Evolutionary conservation across 2,797 vertebrate species (phyloP).

Genomic region (Helicolenus hilgendorfi): DNA sequence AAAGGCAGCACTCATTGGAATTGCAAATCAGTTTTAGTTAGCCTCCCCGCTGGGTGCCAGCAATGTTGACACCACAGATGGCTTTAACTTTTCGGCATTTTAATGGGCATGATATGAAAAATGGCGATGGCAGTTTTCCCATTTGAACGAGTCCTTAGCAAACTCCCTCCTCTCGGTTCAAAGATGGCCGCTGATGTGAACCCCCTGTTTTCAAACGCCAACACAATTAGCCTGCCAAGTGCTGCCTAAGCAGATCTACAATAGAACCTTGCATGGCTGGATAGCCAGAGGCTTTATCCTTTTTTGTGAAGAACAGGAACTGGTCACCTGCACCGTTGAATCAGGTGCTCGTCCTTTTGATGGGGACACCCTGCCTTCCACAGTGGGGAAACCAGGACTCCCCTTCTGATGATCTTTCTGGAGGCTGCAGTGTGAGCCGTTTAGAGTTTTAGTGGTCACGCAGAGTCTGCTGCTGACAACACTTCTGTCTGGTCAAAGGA

Average conservation of each 20-base stretch:
- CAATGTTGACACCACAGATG: constrained; percentile 83
- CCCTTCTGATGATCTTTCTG: constrained; percentile 37
- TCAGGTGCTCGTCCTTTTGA: constrained; percentile 32
- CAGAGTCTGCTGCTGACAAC: constrained; percentile 48
- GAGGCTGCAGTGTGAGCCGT: constrained; percentile 13
- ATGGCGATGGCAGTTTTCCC: constrained; percentile 69
- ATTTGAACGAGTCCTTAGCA: constrained; percentile 51
- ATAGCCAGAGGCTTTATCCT: constrained; percentile 37
- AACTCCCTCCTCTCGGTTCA: constrained; percentile 64
- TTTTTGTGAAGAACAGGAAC: not conserved
- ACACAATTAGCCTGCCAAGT: constrained; percentile 57
- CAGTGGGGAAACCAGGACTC: not conserved
- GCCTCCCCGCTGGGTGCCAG: constrained; percentile 65
- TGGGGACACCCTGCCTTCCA: not conserved
- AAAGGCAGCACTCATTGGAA: constrained; percentile 66
- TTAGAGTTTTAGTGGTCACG: constrained; percentile 15
- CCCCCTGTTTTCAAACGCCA: constrained; percentile 64
- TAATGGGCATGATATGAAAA: constrained; percentile 77
- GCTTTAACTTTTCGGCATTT: constrained; percentile 81
- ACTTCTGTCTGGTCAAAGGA: constrained; percentile 22
- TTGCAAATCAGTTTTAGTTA: constrained; percentile 71
- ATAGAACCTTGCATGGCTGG: not conserved
- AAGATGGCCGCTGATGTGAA: constrained; percentile 70
- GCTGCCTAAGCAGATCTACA: constrained; percentile 49
- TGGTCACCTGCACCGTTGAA: constrained; percentile 41